These are phyloP conservation scores for Acleris holmiana DNA, from an alignment of 2,888 invertebrate genomes.

Conservation along the genomic window DNA sequence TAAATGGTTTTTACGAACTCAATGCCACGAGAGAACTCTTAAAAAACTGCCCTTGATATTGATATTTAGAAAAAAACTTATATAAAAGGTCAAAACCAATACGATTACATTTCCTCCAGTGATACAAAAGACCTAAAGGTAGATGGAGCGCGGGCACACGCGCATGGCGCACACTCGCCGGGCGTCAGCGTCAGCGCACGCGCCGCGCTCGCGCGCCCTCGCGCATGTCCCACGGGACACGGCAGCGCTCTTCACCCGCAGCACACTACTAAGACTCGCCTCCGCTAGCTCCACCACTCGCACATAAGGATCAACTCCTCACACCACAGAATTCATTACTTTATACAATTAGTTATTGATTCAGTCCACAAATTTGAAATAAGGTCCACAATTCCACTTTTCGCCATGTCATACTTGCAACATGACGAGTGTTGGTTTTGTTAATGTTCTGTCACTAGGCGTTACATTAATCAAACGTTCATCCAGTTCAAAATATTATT, in stretches of 20 bases:
- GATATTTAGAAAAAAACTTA: constrained; percentile 75
- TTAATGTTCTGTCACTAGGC: constrained; percentile 81
- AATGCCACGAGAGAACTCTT: constrained; percentile 81
- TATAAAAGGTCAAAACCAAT: constrained; percentile 80
- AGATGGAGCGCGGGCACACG: constrained; percentile 44
- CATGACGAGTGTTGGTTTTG: constrained; percentile 66
- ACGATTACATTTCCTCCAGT: constrained; percentile 71
- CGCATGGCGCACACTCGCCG: no score
- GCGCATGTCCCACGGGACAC: neutral
- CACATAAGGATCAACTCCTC: constrained; percentile 80
- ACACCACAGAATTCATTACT: constrained; percentile 82
- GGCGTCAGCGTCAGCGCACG: no score
- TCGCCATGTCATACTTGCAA: constrained; percentile 60
- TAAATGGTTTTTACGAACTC: constrained; percentile 51
- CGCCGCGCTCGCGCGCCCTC: no score
- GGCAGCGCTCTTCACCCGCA: constrained; percentile 21
- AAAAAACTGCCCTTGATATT: constrained; percentile 65
- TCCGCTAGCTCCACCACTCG: constrained; percentile 69
- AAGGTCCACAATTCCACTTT: constrained; percentile 81
- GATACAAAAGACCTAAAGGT: constrained; percentile 72
- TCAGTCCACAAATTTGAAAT: constrained; percentile 83
- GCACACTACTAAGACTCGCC: constrained; percentile 56
- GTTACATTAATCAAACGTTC: constrained; percentile 78
- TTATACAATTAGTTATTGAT: constrained; percentile 81
- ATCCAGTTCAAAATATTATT: constrained; percentile 77